Evolutionary conservation across 2,797 vertebrate species (phyloP).

Genomic region (Argentina silus): DNA sequence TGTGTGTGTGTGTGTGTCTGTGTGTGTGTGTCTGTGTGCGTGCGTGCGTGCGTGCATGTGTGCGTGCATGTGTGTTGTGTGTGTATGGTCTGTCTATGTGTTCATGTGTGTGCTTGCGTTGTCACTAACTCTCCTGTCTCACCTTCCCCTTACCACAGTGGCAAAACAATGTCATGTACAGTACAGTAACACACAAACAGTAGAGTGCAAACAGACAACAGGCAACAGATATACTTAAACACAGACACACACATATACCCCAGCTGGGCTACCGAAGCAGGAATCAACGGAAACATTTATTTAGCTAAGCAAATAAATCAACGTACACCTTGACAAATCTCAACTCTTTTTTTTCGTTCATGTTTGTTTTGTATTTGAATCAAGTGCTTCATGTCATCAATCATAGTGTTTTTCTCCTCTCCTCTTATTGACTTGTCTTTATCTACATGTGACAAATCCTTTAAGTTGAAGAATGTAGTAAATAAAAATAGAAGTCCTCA

Average conservation of each 20-base stretch:
- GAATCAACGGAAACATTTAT: constrained; percentile 49
- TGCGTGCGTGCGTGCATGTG: constrained; percentile 23
- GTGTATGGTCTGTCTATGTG: constrained; percentile 3
- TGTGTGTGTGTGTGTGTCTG: constrained; percentile 25
- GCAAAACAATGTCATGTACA: background rate
- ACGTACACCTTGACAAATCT: constrained; percentile 41
- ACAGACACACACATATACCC: background rate
- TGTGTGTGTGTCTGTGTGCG: constrained; percentile 7
- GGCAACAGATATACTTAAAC: background rate
- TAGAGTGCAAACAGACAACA: background rate
- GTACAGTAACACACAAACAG: background rate
- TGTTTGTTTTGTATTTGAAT: constrained; percentile 56
- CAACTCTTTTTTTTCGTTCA: constrained; percentile 17
- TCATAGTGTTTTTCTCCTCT: constrained; percentile 51
- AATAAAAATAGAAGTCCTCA: constrained; percentile 71
- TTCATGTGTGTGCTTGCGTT: background rate
- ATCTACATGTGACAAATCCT: constrained; percentile 61
- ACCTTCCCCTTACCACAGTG: background rate
- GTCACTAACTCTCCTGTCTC: constrained; percentile 31
- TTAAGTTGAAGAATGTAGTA: constrained; percentile 61
- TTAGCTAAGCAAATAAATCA: constrained; percentile 61
- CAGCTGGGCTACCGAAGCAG: background rate
- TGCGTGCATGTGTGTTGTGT: constrained; percentile 10
- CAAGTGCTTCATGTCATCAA: constrained; percentile 59
- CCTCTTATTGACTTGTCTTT: constrained; percentile 66